A percentile compares a stretch with the other conserved stretches of the same genome.
Evolutionary conservation across 2,888 invertebrate genomes (phyloP).

Genomic region (Panopea generosa): DNA sequence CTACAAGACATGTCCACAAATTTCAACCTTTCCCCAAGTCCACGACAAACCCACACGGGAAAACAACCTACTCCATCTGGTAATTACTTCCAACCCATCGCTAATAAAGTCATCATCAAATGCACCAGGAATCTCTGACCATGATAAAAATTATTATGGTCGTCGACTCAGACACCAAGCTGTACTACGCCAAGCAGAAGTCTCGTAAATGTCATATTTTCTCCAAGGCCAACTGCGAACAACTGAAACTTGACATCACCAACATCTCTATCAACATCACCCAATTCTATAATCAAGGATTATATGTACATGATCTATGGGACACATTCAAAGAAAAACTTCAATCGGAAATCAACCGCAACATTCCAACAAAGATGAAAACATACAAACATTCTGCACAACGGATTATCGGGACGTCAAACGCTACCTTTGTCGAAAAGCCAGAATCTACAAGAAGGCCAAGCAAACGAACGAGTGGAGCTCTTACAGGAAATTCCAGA

Average conservation of each 20-base stretch:
- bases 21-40: slow-evolving; percentile 32
- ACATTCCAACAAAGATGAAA: slow-evolving; percentile 19
- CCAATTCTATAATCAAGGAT: background rate
- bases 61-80: slow-evolving; percentile 33
- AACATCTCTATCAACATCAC: background rate
- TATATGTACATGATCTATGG: slow-evolving; percentile 5
- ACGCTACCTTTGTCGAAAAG: too few species aligned
- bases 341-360: background rate
- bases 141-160: slow-evolving; percentile 45
- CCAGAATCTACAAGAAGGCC: too few species aligned
- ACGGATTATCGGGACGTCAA: slow-evolving; percentile 13
- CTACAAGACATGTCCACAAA: slow-evolving; percentile 29
- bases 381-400: slow-evolving; percentile 1
- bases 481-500: too few species aligned
- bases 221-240: slow-evolving; percentile 43
- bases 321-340: slow-evolving; percentile 10
- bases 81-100: slow-evolving; percentile 42
- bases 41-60: slow-evolving; percentile 36
- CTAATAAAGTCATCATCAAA: slow-evolving; percentile 34
- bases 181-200: slow-evolving; percentile 21
- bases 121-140: slow-evolving; percentile 39
- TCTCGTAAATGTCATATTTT: slow-evolving; percentile 29
- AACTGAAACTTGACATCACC: background rate
- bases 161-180: slow-evolving; percentile 36
- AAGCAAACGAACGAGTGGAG: too few species aligned